Base-by-base conservation (phyloP, 2,113 vertebrate genomes). In the Sceloporus undulatus region DNA sequence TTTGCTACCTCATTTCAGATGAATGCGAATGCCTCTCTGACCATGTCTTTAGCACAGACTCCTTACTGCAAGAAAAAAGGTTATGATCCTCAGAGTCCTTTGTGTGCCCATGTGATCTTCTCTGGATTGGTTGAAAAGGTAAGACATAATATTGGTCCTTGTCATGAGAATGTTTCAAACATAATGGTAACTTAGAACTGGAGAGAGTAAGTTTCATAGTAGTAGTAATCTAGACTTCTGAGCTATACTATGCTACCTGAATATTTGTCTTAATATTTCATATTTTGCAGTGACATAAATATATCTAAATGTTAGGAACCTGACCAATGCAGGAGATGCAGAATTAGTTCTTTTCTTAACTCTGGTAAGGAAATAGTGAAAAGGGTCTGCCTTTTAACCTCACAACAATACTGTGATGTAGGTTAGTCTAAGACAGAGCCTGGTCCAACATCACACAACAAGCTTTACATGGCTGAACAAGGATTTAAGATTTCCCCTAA, bases 21-120 rank as follows among this genome's bases (percentile, higher is more conserved):
- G 86, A 97, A 98, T 91, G 95, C 98, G 0, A 91, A 96, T 79
- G 98, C 98, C 0, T 98, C 98, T 2, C 94, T 99, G 82, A 98
- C 98, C 9, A 96, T 99, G 97, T 98, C 98, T 81, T 94, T 99
- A 96, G 98, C 98, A 84, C 97, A 99, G 96, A 99, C 98, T 0
- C 91, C 94, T 29, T 99, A 97, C 95, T 99, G 99, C 95, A 96
- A 93, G 77, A 96, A 97, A 81, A 94, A 98, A 18, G 95, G 87
- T 19, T 99, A 96, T 9, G 99, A 99, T 88, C 98, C 98, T 2
- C 98, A 99, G 94, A 98, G 97, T 89, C 99, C 99, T 0, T 97
- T 99, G 4, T 99, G 99, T 77, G 98, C 97, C 40, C 98, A 98
- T 91, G 94, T 98, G 87, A 99, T 99, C 93, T 94, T 99, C 5